A percentile compares a stretch with the other conserved stretches of the same genome.
Conservation (phyloP, 2,797 vertebrate species). For the Naso thynnoides region DNA sequence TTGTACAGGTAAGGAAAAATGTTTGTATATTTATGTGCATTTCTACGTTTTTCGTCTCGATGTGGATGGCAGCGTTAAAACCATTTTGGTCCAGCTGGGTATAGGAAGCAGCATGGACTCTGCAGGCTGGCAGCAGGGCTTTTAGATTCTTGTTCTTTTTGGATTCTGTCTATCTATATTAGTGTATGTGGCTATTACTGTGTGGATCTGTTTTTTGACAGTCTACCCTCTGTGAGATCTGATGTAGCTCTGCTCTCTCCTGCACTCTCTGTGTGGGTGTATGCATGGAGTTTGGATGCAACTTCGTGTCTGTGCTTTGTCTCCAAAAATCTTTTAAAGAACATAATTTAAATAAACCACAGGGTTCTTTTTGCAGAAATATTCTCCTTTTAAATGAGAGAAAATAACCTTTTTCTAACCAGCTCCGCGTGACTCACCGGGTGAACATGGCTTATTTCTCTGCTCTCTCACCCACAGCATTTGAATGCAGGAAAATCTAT, state of each 20-base stretch:
- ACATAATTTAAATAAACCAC: slow-evolving; percentile 52
- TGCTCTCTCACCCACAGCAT: slow-evolving; percentile 27
- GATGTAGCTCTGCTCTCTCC: slow-evolving; percentile 26
- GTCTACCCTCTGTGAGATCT: slow-evolving; percentile 49
- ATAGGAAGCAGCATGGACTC: slow-evolving; percentile 50
- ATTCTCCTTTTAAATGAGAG: slow-evolving; percentile 46
- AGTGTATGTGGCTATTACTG: slow-evolving; percentile 45
- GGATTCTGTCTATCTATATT: slow-evolving; percentile 55
- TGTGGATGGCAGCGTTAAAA: slow-evolving; percentile 33
- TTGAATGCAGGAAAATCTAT: slow-evolving; percentile 18
- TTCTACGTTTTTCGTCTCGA: slow-evolving; percentile 24
- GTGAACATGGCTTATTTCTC: slow-evolving; percentile 27
- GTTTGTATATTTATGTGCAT: background rate
- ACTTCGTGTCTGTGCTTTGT: slow-evolving; percentile 29
- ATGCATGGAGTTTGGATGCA: slow-evolving; percentile 50
- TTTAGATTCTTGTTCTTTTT: slow-evolving; percentile 59
- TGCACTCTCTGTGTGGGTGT: slow-evolving; percentile 51
- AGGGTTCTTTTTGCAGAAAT: slow-evolving; percentile 41
- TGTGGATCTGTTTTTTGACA: slow-evolving; percentile 54
- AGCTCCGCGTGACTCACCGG: slow-evolving; percentile 33
- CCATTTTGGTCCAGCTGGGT: slow-evolving; percentile 38
- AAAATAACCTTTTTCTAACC: slow-evolving; percentile 36
- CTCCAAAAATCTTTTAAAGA: slow-evolving; percentile 47
- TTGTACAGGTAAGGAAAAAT: slow-evolving; percentile 87
- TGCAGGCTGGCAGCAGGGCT: slow-evolving; percentile 28